Evolutionary conservation across 2,113 vertebrate genomes (phyloP).

Genomic region (Epinephelus fuscoguttatus): DNA sequence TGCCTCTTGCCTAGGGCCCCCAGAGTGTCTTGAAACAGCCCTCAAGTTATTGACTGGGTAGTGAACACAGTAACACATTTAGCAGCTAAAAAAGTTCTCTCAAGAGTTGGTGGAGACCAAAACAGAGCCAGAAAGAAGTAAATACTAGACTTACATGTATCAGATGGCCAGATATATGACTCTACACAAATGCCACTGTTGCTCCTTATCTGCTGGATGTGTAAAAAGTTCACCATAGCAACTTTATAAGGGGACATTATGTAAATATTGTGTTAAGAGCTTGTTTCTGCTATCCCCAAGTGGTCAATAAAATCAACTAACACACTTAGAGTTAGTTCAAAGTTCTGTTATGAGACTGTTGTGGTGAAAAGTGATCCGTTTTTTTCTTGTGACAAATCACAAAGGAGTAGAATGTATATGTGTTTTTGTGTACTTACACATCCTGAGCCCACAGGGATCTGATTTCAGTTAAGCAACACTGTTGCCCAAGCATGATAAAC

Average conservation of each 20-base stretch:
- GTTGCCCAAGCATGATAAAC: conserved; percentile 44
- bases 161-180: too few species aligned
- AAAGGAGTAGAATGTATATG: neutral
- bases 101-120: too few species aligned
- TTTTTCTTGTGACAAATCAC: conserved; percentile 1
- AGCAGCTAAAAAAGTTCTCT: too few species aligned
- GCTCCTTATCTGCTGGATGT: too few species aligned
- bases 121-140: too few species aligned
- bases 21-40: too few species aligned
- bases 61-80: too few species aligned
- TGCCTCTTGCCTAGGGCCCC: too few species aligned
- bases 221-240: neutral
- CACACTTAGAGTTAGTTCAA: neutral
- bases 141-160: too few species aligned
- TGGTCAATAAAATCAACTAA: neutral
- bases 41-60: too few species aligned
- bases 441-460: conserved; percentile 38
- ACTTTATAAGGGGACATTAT: neutral
- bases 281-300: neutral
- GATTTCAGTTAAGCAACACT: conserved; percentile 49
- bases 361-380: neutral
- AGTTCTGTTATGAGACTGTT: neutral
- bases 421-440: conserved; percentile 9
- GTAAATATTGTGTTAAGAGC: neutral
- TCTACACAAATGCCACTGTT: too few species aligned